These are phyloP conservation scores for Phyto melanocephala DNA, from an alignment of 2,888 invertebrate species.

Conservation along the genomic window DNA sequence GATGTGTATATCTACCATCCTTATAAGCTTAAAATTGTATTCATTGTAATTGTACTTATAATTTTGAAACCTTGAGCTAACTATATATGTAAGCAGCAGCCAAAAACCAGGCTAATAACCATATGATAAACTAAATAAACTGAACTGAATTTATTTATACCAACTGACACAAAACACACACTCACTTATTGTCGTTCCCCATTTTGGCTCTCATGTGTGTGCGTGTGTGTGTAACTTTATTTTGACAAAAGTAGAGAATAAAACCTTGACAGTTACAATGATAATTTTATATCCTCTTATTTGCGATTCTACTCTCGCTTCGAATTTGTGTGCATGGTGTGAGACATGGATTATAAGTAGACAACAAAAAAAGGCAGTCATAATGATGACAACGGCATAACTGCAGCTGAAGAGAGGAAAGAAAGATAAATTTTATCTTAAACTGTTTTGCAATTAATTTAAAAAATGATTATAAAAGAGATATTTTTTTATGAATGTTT, in stretches of 20 bases:
- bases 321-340: background rate
- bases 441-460: background rate
- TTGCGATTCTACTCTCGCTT: constrained; percentile 8
- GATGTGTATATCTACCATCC: background rate
- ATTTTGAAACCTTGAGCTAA: constrained; percentile 53
- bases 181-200: background rate
- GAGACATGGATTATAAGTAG: no score
- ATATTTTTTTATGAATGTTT: no score
- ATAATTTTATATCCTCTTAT: constrained; percentile 49
- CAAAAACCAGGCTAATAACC: constrained; percentile 48
- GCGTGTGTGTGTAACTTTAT: background rate
- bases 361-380: no score
- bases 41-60: constrained; percentile 27
- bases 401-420: constrained; percentile 6
- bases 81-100: constrained; percentile 15
- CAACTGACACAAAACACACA: background rate
- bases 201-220: background rate
- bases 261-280: constrained; percentile 54
- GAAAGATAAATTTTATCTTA: background rate
- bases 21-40: constrained; percentile 32
- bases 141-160: constrained; percentile 24
- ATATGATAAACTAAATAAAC: constrained; percentile 37
- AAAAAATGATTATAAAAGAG: no score
- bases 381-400: constrained; percentile 26
- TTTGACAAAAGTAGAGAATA: background rate